Conservation (phyloP, 2,888 invertebrate species). For the Microctonus hyperodae region DNA sequence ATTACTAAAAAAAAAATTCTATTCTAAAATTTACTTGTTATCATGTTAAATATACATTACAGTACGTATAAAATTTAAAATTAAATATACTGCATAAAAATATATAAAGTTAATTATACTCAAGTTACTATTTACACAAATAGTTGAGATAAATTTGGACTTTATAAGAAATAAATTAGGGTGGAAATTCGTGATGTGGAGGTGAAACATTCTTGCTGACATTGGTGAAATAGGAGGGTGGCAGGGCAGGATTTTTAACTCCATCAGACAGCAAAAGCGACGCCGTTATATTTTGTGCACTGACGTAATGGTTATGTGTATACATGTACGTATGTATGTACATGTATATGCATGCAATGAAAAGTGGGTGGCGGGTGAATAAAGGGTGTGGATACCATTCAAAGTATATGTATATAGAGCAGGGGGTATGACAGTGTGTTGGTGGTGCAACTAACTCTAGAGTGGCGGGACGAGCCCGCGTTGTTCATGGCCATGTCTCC, state of each 20-base stretch:
- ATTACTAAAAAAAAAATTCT: too few relatives aligned
- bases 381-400: conserved; percentile 4
- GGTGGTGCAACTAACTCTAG: conserved; percentile 41
- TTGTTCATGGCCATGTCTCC: conserved; percentile 46
- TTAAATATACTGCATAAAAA: too few relatives aligned
- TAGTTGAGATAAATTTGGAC: not conserved
- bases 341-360: conserved; percentile 15
- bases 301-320: conserved; percentile 35
- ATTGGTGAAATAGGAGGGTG: conserved; percentile 16
- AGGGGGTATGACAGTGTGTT: conserved; percentile 12
- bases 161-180: conserved; percentile 9
- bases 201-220: conserved; percentile 15
- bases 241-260: conserved; percentile 40
- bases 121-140: too few relatives aligned
- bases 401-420: conserved; percentile 10
- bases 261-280: conserved; percentile 43
- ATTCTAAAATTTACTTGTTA: too few relatives aligned
- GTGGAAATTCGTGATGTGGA: conserved; percentile 11
- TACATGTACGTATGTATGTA: conserved; percentile 10
- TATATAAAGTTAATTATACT: too few relatives aligned
- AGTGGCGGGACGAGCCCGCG: conserved; percentile 35
- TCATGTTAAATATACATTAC: too few relatives aligned
- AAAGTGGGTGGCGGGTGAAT: not conserved
- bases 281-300: conserved; percentile 47
- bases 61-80: too few relatives aligned